Evolutionary conservation across 1,140 invertebrate species (phyloP).

Genomic region (Bombus waltoni): DNA sequence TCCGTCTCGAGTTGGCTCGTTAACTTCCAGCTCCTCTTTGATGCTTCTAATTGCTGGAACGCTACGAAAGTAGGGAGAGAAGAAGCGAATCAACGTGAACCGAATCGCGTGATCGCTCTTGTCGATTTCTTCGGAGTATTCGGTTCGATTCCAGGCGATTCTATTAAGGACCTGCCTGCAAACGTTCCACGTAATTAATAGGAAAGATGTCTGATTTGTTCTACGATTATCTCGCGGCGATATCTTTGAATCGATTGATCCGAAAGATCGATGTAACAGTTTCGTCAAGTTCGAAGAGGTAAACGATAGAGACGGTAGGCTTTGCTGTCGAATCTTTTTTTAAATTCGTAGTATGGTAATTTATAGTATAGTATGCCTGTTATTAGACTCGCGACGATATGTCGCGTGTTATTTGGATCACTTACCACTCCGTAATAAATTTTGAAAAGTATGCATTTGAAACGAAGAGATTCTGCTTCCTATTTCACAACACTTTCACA

Average conservation of each 20-base stretch:
- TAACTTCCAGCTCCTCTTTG: slow-evolving; percentile 36
- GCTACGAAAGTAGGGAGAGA: background rate
- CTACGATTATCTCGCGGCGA: background rate
- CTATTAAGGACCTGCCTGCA: slow-evolving; percentile 6
- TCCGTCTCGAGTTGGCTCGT: slow-evolving; percentile 42
- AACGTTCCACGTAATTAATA: slow-evolving; percentile 3
- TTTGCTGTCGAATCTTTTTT: background rate
- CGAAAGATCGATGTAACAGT: background rate
- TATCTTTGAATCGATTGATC: background rate
- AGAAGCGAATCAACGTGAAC: too few species aligned
- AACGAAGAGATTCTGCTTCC: background rate
- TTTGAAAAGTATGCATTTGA: too few species aligned
- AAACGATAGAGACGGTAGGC: too few species aligned
- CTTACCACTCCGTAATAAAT: background rate
- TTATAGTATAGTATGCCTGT: background rate
- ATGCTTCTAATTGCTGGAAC: slow-evolving; percentile 46
- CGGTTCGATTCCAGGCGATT: background rate
- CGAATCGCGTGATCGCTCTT: background rate
- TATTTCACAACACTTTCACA: background rate
- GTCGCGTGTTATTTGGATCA: background rate
- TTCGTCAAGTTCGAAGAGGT: too few species aligned
- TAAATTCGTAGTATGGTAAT: background rate
- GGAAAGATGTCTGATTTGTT: slow-evolving; percentile 3
- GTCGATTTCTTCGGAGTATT: background rate
- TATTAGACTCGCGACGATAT: background rate